These are phyloP conservation scores for Drosophila sp. DNA, from an alignment of 1,140 invertebrate genomes.

Conservation along the genomic window DNA sequence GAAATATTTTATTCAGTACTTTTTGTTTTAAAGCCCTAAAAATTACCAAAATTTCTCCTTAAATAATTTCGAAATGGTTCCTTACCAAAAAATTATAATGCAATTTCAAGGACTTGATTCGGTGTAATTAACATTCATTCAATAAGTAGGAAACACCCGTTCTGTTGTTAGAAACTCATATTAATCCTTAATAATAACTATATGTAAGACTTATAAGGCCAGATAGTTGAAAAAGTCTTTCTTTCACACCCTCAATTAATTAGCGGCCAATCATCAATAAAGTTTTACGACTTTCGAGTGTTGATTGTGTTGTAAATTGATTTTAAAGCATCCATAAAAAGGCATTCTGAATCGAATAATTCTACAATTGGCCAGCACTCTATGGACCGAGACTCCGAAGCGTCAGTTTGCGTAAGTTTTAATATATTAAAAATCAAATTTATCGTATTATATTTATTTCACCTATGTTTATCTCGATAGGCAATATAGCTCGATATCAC, in stretches of 20 bases:
- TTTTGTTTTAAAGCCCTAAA: too few relatives aligned
- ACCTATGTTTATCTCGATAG: slow-evolving; percentile 16
- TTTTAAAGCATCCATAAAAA: slow-evolving; percentile 35
- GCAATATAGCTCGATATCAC: background rate
- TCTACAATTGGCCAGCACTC: slow-evolving; percentile 24
- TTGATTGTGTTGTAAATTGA: slow-evolving; percentile 50
- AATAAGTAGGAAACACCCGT: too few relatives aligned
- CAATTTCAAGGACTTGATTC: too few relatives aligned
- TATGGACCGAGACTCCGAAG: background rate
- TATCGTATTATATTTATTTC: background rate
- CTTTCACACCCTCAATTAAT: background rate
- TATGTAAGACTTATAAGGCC: too few relatives aligned
- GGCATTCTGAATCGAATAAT: slow-evolving; percentile 27
- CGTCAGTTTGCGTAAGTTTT: slow-evolving; percentile 32
- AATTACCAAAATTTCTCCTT: too few relatives aligned
- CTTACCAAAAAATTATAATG: too few relatives aligned
- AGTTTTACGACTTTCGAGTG: slow-evolving; percentile 25
- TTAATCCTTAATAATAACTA: too few relatives aligned
- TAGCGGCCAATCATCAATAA: slow-evolving; percentile 23
- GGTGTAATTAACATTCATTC: too few relatives aligned
- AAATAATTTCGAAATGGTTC: too few relatives aligned
- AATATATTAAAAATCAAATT: background rate
- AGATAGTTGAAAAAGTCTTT: background rate
- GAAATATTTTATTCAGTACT: too few relatives aligned
- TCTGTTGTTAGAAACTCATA: too few relatives aligned